Evolutionary conservation across 2,113 vertebrate genomes (phyloP).

Genomic region (Asarcornis scutulata): DNA sequence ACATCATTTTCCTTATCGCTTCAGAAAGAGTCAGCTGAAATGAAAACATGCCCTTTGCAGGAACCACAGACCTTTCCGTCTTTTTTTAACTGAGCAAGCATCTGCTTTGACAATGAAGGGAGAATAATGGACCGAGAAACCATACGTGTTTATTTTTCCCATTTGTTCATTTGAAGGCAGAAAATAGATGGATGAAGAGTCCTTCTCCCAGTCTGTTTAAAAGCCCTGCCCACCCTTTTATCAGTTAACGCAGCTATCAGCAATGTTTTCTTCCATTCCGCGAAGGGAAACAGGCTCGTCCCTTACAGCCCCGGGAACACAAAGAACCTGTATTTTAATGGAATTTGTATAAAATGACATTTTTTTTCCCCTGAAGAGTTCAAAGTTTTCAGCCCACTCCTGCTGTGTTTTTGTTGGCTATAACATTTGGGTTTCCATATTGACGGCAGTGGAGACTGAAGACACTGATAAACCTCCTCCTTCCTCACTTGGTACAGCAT

Average conservation of each 20-base stretch:
- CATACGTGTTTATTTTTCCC: rapidly evolving
- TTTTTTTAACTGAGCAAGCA: background rate
- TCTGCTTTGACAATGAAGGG: background rate
- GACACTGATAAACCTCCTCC: constrained; percentile 1
- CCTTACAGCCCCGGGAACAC: rapidly evolving
- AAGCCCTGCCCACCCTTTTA: background rate
- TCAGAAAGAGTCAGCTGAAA: background rate
- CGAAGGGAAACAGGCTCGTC: background rate
- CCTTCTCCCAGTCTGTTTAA: background rate
- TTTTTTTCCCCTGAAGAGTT: background rate
- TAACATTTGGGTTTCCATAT: background rate
- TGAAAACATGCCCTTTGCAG: background rate
- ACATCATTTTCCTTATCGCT: background rate
- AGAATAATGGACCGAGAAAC: background rate
- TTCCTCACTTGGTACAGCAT: background rate
- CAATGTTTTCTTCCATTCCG: background rate
- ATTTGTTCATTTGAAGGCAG: background rate
- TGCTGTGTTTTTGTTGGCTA: background rate
- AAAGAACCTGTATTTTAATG: background rate
- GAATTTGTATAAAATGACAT: background rate
- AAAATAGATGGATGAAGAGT: background rate
- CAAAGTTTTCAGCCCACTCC: background rate
- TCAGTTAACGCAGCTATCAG: background rate
- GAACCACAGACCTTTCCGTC: background rate
- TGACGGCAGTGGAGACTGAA: background rate